A percentile compares a stretch with the other conserved stretches of the same genome.
These are phyloP conservation scores for Cacoxenus indagator DNA, from an alignment of 2,888 invertebrate species.

Conservation along the genomic window DNA sequence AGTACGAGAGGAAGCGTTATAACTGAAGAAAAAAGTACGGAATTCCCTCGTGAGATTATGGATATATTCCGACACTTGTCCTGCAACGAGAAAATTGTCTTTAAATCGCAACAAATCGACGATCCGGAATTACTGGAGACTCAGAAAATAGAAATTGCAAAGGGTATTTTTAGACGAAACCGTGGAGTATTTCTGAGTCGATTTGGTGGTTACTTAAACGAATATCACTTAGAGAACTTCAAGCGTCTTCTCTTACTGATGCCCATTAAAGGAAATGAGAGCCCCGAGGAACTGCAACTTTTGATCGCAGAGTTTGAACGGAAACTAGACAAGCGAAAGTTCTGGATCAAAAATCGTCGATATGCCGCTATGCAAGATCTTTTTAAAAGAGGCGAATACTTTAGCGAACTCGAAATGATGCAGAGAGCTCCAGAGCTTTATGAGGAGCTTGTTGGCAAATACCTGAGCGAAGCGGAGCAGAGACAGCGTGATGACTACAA, in stretches of 20 bases:
- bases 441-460: constrained; percentile 90
- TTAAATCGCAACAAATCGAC: constrained; percentile 86
- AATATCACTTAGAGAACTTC: constrained; percentile 81
- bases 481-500: constrained; percentile 76
- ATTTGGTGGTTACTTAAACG: constrained; percentile 81
- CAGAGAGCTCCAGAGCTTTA: constrained; percentile 89
- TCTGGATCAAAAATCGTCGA: constrained; percentile 82
- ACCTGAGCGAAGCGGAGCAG: constrained; percentile 83
- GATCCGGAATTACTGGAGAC: constrained; percentile 79
- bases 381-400: constrained; percentile 78
- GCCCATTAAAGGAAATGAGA: constrained; percentile 47
- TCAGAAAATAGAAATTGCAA: constrained; percentile 81
- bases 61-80: constrained; percentile 61
- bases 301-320: constrained; percentile 76
- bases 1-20: background rate
- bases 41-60: constrained; percentile 45
- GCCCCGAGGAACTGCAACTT: constrained; percentile 75
- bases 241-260: constrained; percentile 65
- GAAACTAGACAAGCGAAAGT: constrained; percentile 73
- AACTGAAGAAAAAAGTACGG: background rate
- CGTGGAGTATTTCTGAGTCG: constrained; percentile 81
- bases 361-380: constrained; percentile 85
- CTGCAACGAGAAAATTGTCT: constrained; percentile 71
- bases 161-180: constrained; percentile 76
- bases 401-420: constrained; percentile 95